These are phyloP conservation scores for Toxotes jaculatrix DNA, from an alignment of 2,113 vertebrate species.

Conservation along the genomic window DNA sequence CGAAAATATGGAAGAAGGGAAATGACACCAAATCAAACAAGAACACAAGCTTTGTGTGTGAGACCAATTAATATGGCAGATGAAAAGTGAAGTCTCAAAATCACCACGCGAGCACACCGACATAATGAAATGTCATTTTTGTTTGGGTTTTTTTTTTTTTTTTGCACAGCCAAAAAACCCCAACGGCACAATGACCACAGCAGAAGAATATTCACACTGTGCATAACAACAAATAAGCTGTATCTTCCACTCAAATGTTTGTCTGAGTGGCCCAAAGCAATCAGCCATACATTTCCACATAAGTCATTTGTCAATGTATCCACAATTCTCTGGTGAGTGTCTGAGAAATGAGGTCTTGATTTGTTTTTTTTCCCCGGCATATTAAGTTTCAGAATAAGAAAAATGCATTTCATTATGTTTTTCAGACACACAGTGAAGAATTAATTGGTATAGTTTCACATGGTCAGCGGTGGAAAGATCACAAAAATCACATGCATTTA, in stretches of 20 bases:
- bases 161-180: neutral
- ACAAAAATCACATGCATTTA: neutral
- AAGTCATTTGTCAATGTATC: neutral
- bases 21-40: conserved; percentile 59
- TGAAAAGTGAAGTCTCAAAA: neutral
- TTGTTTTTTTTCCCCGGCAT: neutral
- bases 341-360: too few species aligned
- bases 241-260: neutral
- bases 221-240: neutral
- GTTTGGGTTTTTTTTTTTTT: neutral
- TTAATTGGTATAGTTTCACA: neutral
- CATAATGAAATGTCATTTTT: neutral
- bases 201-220: neutral
- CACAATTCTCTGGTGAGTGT: too few species aligned
- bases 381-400: neutral
- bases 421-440: neutral
- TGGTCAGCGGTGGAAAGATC: neutral
- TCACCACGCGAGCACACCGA: neutral
- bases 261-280: neutral
- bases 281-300: neutral
- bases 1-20: conserved; percentile 69
- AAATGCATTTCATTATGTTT: neutral
- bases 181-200: neutral
- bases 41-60: neutral
- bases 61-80: neutral